Conservation (phyloP, 2,113 vertebrate species). For the Lepisosteus oculatus region DNA sequence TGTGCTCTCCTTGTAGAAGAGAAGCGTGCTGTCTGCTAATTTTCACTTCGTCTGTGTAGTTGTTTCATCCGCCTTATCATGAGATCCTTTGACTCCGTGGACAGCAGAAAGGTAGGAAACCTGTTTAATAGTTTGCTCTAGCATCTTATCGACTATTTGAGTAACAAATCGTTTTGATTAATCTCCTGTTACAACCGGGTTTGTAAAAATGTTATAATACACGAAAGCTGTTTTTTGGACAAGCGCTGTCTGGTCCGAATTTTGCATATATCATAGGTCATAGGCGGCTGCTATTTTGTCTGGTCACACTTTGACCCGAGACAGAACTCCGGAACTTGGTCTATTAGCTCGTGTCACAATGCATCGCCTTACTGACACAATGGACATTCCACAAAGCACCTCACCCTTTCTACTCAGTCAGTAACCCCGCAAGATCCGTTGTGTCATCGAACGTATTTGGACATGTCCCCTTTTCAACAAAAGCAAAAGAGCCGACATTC, state of each 20-base stretch:
- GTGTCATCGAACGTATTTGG: slow-evolving; percentile 3
- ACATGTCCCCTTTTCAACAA: not conserved
- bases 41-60: not conserved
- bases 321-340: slow-evolving; percentile 21
- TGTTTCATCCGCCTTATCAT: not conserved
- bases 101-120: slow-evolving; percentile 19
- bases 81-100: not conserved
- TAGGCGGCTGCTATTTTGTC: slow-evolving; percentile 17
- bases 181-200: not conserved
- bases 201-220: not conserved
- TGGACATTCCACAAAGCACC: slow-evolving; percentile 1
- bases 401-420: not conserved
- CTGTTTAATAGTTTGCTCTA: not conserved
- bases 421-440: slow-evolving; percentile 8
- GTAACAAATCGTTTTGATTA: not conserved
- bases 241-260: slow-evolving; percentile 1
- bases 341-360: slow-evolving; percentile 20
- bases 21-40: not conserved
- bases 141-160: not conserved
- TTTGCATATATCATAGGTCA: slow-evolving; percentile 30
- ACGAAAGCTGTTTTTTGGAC: not conserved
- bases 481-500: slow-evolving; percentile 3
- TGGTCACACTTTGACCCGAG: slow-evolving; percentile 29
- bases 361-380: slow-evolving; percentile 17
- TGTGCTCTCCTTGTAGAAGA: not conserved